Evolutionary conservation across 30 jellyfish, hydroid and myxozoan genomes (phyloP).

Genomic region (Nemopilema nomurai): DNA sequence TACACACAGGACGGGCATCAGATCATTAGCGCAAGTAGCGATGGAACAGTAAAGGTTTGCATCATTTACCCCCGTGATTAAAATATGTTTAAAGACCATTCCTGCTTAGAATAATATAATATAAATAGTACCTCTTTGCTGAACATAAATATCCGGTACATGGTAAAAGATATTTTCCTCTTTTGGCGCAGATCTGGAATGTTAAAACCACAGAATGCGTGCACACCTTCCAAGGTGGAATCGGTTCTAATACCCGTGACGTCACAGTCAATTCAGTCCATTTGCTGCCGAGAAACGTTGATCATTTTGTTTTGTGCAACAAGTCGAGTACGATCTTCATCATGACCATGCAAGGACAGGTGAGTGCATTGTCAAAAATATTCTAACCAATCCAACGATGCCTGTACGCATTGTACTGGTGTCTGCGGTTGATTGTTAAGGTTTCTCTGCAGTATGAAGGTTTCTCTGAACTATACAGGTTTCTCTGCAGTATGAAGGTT

Average conservation of each 20-base stretch:
- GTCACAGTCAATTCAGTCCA: constrained; percentile 85
- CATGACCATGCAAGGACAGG: constrained; percentile 99
- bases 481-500: neutral
- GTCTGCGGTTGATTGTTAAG: neutral
- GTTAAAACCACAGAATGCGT: constrained; percentile 85
- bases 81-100: too few species aligned
- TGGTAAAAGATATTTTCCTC: neutral
- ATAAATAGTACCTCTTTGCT: too few species aligned
- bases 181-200: constrained; percentile 85
- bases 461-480: neutral
- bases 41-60: constrained; percentile 84
- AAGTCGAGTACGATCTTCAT: constrained; percentile 88
- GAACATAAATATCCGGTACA: too few species aligned
- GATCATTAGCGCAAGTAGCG: constrained; percentile 87
- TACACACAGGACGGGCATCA: constrained; percentile 79
- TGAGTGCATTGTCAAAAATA: constrained; percentile 19
- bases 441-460: neutral
- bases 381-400: too few species aligned
- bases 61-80: neutral
- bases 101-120: too few species aligned
- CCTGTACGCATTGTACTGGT: too few species aligned
- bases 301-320: constrained; percentile 88
- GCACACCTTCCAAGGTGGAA: constrained; percentile 94
- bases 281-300: constrained; percentile 80
- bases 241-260: constrained; percentile 87